Evolutionary conservation across 2,888 invertebrate genomes (phyloP), one percentile per base, ranked within the genome.

Genomic region (Calliphora vomitoria): DNA sequence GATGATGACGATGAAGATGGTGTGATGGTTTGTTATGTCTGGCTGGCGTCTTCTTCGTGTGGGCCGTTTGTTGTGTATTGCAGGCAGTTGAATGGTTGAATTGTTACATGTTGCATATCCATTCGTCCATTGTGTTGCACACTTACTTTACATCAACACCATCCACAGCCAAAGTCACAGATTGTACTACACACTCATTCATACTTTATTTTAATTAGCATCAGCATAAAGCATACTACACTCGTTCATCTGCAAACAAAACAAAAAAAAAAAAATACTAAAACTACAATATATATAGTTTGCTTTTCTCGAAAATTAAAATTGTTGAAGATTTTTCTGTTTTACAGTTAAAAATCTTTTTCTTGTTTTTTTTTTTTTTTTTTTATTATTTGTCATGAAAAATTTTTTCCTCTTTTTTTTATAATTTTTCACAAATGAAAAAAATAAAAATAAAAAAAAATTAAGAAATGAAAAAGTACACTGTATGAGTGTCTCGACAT

Each of bases 1-100:
- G 72, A 35, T 69, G 25, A 1, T 82, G 81, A 38, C 41, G 69
- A 47, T 69, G 47, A 8, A 35, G 47, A 8, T 68, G 15, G 15
- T 55, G 66, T 13, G 18, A 47, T 72, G 50, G 55, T 76, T 85
- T 80, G 69, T 62, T 80, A 58, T 81, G 75, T 80, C 75, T 81
- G 69, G 75, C 80, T 85, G 85, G 85, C 85, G 80, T 85, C 81
- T 78, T 85, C 87, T 85, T 87, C 85, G 87, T 87, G 87, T 87
- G 87, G 87, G 87, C 87, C 85, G 87, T 78, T 82, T 75, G 20
- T 80, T 79, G 53, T 81, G 35, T 75, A 8, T 72, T 84, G 18
- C 72, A 25, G 44, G 44, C 44, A 38, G 50, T 78, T 74, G 31
- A 76, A 72, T 82, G 50, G 41, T 69, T 82, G 58, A 76, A 82